Evolutionary conservation across 2,888 invertebrate genomes (phyloP), one percentile per base, ranked within the genome.

Genomic region (Holacanthella duospinosa): DNA sequence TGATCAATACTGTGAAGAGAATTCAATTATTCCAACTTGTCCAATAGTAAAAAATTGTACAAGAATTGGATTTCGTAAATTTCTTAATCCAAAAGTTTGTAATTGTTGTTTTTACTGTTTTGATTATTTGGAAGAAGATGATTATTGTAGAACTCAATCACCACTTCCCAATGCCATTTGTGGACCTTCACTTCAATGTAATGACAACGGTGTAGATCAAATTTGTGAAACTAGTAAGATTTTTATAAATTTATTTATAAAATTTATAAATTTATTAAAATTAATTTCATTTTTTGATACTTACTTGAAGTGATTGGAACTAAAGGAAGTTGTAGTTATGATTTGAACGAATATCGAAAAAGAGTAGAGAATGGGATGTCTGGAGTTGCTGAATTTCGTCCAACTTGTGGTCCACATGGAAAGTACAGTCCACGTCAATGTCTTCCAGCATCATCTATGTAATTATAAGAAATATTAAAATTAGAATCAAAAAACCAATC

Each of bases 321-420:
- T 9, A 4, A 2, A 12, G n/a, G 29, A 16, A 16, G 24, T 1
- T 65, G 65, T 29, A 60, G 43, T 43, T 1, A 43, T 21, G 65
- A 60, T 26, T 25, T 43, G 12, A 44, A 43, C 9, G 19, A 19
- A 0, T 86, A 79, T 70, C 84, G 85, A 65, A 66, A 75, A 0
- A 77, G 80, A 1, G 78, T 78, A 61, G 68, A 73, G 2, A 69
- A 67, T 0, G 85, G 84, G 0, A 75, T 75, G 26, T 72, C 83
- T 0, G 84, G 85, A 0, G 77, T 80, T 1, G 75, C 83, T 71
- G 82, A 84, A 74, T 75, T 79, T 9, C 75, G 82, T 19, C 84
- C 85, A 0, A 74, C 76, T 3, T 88, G 87, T 74, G 84, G 86
- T 73, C 81, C 79, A 1, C 82, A 83, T 68, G 87, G 86, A 0